These are phyloP conservation scores for Drosophila demipolita DNA, from an alignment of 2,888 invertebrate genomes.

Conservation along the genomic window DNA sequence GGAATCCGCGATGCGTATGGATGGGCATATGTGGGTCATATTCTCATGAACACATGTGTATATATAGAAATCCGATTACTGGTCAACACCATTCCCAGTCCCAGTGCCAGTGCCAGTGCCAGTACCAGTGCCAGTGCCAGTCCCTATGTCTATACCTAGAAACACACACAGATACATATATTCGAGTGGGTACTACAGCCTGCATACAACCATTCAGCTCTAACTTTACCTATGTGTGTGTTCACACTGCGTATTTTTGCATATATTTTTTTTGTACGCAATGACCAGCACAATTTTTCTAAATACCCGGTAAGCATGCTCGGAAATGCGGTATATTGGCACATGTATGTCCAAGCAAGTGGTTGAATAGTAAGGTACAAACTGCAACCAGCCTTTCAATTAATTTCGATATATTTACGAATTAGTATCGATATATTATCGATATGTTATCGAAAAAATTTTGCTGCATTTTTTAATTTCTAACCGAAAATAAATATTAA, in stretches of 20 bases:
- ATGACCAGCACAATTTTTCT: conserved; percentile 55
- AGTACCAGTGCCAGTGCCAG: neutral
- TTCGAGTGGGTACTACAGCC: neutral
- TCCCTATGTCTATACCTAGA: too few species aligned
- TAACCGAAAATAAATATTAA: too few species aligned
- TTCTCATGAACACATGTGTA: neutral
- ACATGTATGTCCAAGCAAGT: neutral
- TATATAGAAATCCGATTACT: conserved; percentile 35
- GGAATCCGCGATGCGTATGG: conserved; percentile 10
- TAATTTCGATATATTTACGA: too few species aligned
- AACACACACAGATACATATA: too few species aligned
- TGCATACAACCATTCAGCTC: neutral
- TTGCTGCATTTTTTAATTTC: neutral
- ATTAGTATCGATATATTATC: too few species aligned
- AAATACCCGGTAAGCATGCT: neutral
- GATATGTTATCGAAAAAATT: neutral
- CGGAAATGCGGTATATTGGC: conserved; percentile 9
- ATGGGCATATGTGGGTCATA: conserved; percentile 60
- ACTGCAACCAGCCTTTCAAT: too few species aligned
- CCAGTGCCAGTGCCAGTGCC: neutral
- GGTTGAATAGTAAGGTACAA: neutral
- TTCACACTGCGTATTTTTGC: conserved; percentile 34
- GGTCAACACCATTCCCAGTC: neutral
- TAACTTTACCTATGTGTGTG: conserved; percentile 27
- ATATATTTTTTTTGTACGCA: conserved; percentile 32